Evolutionary conservation across 2,113 vertebrate genomes (phyloP).

Genomic region (Xiphophorus hellerii): DNA sequence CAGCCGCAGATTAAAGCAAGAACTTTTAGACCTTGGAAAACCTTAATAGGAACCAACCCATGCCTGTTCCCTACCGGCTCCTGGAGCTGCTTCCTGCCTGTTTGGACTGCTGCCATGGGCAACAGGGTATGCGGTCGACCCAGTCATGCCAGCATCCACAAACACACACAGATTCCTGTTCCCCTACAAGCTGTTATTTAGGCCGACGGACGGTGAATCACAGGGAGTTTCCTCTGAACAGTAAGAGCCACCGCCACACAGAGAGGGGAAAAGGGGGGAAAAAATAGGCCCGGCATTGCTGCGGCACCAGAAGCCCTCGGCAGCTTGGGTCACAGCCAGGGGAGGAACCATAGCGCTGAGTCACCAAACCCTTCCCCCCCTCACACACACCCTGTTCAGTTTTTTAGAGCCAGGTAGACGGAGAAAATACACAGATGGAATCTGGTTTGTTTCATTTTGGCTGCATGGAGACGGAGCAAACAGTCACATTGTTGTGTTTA

Average conservation of each 20-base stretch:
- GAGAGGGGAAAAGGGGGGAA: conserved; percentile 25
- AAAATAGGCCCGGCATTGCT: conserved; percentile 31
- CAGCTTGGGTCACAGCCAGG: conserved; percentile 52
- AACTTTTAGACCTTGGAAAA: no score
- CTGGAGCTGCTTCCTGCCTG: conserved; percentile 35
- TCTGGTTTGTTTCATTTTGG: neutral
- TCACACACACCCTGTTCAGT: conserved; percentile 42
- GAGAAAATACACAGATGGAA: neutral
- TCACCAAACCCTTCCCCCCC: conserved; percentile 48
- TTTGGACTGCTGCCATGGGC: conserved; percentile 40
- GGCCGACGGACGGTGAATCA: conserved; percentile 60
- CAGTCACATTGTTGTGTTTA: neutral
- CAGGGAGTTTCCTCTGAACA: conserved; percentile 66
- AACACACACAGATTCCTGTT: conserved; percentile 13
- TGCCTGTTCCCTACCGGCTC: conserved; percentile 1
- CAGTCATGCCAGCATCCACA: conserved; percentile 35
- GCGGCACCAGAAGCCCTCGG: conserved; percentile 33
- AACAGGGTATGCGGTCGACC: conserved; percentile 63
- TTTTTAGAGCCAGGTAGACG: conserved; percentile 16
- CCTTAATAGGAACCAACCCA: no score
- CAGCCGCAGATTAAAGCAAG: no score
- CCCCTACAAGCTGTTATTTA: conserved; percentile 48
- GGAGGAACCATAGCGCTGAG: conserved; percentile 64
- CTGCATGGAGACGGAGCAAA: conserved; percentile 18
- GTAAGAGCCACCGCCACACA: neutral